Evolutionary conservation across 2,113 vertebrate species (phyloP), one percentile per base, ranked within the genome.

Genomic region (Oceanites oceanicus): DNA sequence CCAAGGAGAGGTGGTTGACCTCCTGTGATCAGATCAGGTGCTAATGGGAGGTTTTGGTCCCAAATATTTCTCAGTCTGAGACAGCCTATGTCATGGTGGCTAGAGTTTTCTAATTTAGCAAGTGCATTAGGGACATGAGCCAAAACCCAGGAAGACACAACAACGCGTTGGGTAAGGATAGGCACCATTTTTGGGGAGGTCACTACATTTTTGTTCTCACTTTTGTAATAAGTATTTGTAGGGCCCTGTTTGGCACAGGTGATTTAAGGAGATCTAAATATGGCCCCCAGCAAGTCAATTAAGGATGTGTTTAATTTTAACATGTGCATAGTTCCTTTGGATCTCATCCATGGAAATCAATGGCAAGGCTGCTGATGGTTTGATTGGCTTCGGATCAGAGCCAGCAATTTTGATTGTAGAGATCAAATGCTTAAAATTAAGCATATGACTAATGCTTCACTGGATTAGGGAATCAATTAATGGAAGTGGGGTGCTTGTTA

Each of bases 371-470:
- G 80, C 84, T 97, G 96, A 34, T 88, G 92, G 87, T 91, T 97
- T 97, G 97, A 97, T 96, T 96, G 93, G 91, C 94, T 96, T 96
- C 19, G 53, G 94, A 96, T 93, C 85, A 79, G 91, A 95, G 95
- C 92, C 97, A 97, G 84, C 84, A 79, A 88, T 96, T 97, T 79
- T 94, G 96, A 95, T 94, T 97, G 91, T 81, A 85, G 86, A 96
- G 92, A 95, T 97, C 91, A 91, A 95, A 93, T 93, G 71, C 81
- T 96, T 92, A 89, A 92, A 94, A 92, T 97, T 97, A 96, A 95
- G 86, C 92, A 95, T 93, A 87, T 93, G 94, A 95, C 89, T 96
- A 95, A 95, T 96, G 89, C 86, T 96, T 93, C 93, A 90, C 62
- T 92, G 90, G 89, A 91, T 94, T 95, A 92, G 42, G 81, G 89